Conservation (phyloP, 2,113 vertebrate genomes). For the Oryzias curvinotus region DNA sequence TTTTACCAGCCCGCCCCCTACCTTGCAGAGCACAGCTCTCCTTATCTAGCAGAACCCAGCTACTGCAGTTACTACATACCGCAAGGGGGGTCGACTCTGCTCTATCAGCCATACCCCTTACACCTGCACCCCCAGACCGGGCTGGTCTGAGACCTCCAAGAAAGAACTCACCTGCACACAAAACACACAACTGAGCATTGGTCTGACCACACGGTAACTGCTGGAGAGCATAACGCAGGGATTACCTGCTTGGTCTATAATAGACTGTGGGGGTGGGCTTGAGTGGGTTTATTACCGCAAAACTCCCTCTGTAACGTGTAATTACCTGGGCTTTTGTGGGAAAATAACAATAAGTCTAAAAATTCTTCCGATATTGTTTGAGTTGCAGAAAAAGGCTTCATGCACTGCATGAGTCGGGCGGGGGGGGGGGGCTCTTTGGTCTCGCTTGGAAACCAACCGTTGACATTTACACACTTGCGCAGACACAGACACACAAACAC, state of each 20-base stretch:
- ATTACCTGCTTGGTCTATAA: slow-evolving; percentile 66
- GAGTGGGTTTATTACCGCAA: slow-evolving; percentile 54
- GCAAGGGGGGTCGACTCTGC: slow-evolving; percentile 82
- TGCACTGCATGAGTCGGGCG: slow-evolving; percentile 69
- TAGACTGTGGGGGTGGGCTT: slow-evolving; percentile 59
- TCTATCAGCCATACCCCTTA: slow-evolving; percentile 84
- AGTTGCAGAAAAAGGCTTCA: slow-evolving; percentile 67
- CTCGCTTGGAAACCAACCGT: slow-evolving; percentile 63
- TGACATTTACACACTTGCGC: slow-evolving; percentile 45
- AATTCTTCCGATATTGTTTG: slow-evolving; percentile 64
- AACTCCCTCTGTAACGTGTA: slow-evolving; percentile 60
- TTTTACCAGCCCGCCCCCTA: slow-evolving; percentile 94
- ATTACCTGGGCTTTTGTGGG: slow-evolving; percentile 64
- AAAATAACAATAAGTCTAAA: slow-evolving; percentile 45
- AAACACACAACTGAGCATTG: slow-evolving; percentile 29
- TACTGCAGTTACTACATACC: slow-evolving; percentile 89
- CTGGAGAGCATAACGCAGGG: slow-evolving; percentile 57
- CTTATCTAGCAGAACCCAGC: slow-evolving; percentile 85
- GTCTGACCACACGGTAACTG: slow-evolving; percentile 30
- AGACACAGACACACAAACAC: slow-evolving; percentile 20
- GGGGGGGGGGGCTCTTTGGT: slow-evolving; percentile 47
- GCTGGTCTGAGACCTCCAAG: slow-evolving; percentile 75
- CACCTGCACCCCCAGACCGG: slow-evolving; percentile 83
- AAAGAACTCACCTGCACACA: slow-evolving; percentile 12
- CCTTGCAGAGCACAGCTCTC: slow-evolving; percentile 83